These are phyloP conservation scores for Macrophya alboannulata DNA, from an alignment of 2,888 invertebrate species.

Conservation along the genomic window DNA sequence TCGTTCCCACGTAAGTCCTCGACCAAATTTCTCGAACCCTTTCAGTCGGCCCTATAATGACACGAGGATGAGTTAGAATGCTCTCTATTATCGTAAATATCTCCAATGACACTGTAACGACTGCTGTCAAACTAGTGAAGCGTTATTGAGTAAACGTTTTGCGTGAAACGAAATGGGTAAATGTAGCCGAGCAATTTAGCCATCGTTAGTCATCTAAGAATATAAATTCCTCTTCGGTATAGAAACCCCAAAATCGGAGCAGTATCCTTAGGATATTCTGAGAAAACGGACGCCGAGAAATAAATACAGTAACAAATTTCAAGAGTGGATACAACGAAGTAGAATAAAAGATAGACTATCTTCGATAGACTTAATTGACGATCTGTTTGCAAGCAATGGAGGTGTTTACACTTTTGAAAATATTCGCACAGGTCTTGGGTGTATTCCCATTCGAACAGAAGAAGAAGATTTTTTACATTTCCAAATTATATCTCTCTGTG, in stretches of 20 bases:
- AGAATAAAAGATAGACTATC: neutral
- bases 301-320: neutral
- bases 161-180: neutral
- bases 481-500: conserved; percentile 14
- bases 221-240: neutral
- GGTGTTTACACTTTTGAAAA: conserved; percentile 41
- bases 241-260: neutral
- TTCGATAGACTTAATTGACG: neutral
- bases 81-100: neutral
- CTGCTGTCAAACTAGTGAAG: neutral
- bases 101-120: neutral
- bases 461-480: conserved; percentile 7
- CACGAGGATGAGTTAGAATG: neutral
- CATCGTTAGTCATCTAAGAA: conserved; percentile 7
- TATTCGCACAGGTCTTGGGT: conserved; percentile 36
- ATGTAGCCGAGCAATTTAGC: neutral
- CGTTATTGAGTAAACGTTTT: neutral
- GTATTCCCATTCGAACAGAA: conserved; percentile 33
- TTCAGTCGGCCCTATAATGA: neutral
- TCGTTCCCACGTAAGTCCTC: neutral
- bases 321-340: neutral
- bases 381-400: neutral
- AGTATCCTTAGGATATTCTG: neutral
- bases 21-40: neutral
- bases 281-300: neutral